Evolutionary conservation across 1,140 invertebrate genomes (phyloP).

Genomic region (Macrotrachela quadricornifera): DNA sequence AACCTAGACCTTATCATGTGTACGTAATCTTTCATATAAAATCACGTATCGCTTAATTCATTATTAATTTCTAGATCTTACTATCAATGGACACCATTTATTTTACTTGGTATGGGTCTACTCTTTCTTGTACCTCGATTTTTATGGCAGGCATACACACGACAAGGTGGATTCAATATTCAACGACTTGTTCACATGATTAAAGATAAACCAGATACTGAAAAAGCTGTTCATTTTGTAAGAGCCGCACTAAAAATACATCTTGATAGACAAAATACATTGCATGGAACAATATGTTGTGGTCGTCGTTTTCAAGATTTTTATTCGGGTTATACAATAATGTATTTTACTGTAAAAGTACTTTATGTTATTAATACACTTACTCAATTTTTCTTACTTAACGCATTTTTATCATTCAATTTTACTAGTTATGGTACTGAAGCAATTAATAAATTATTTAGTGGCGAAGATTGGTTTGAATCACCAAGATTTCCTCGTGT

Average conservation of each 20-base stretch:
- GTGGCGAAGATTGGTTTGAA: conserved; percentile 10
- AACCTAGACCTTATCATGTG: too few species aligned
- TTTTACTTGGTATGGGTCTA: conserved; percentile 3
- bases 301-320: too few species aligned
- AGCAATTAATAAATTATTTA: conserved; percentile 11
- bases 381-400: conserved; percentile 17
- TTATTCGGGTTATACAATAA: too few species aligned
- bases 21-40: too few species aligned
- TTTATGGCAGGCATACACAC: conserved; percentile 4
- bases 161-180: conserved; percentile 8
- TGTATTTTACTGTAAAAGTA: conserved; percentile 23
- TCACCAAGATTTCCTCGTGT: conserved; percentile 12
- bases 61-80: background rate
- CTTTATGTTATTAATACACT: conserved; percentile 16
- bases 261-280: too few species aligned
- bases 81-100: conserved; percentile 10
- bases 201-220: background rate
- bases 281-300: too few species aligned
- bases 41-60: too few species aligned
- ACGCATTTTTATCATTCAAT: conserved; percentile 15
- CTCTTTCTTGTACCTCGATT: conserved; percentile 4
- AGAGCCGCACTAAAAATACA: too few species aligned
- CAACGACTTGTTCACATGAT: conserved; percentile 1
- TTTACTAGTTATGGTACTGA: conserved; percentile 14
- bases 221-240: too few species aligned